A percentile compares a stretch with the other conserved stretches of the same genome.
These are phyloP conservation scores for Cavia porcellus DNA, from an alignment of 2,113 vertebrate species.

Conservation along the genomic window DNA sequence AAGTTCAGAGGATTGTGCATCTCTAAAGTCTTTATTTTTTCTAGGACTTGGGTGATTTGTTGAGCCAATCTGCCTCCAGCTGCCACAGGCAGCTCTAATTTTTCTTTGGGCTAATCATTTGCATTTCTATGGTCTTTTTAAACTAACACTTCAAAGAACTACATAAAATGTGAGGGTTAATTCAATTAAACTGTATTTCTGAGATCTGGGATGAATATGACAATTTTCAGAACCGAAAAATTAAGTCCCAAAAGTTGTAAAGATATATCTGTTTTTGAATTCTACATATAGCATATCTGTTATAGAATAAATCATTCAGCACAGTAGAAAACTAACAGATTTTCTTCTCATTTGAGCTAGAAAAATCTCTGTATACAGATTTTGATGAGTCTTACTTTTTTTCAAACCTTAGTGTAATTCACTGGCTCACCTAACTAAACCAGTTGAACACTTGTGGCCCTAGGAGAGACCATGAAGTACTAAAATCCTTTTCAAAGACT, in stretches of 20 bases:
- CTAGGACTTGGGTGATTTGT: not conserved
- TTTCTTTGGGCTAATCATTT: conserved; percentile 60
- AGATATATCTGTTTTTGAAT: not conserved
- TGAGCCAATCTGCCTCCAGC: conserved; percentile 52
- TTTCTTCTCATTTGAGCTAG: conserved; percentile 8
- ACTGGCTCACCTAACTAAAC: not conserved
- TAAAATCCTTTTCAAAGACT: conserved; percentile 3
- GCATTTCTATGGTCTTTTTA: conserved; percentile 61
- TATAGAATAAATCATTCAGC: conserved; percentile 28
- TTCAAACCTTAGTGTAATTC: conserved; percentile 15
- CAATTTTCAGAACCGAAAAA: conserved; percentile 54
- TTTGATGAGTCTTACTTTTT: conserved; percentile 45
- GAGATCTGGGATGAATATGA: not conserved
- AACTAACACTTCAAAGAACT: conserved; percentile 52
- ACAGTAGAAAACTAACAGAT: not conserved
- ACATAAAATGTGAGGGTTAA: not conserved
- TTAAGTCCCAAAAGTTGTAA: not conserved
- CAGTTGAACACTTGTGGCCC: not conserved
- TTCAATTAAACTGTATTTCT: conserved; percentile 57
- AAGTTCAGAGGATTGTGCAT: not conserved
- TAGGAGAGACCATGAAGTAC: not conserved
- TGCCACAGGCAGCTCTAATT: not conserved
- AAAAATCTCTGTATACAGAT: conserved; percentile 57
- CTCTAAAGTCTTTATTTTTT: not conserved
- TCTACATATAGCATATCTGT: not conserved